A percentile compares a stretch with the other conserved stretches of the same genome.
phyloP scores from a whole-genome alignment of 1,140 invertebrate species.

The Nasonia giraulti region DNA sequence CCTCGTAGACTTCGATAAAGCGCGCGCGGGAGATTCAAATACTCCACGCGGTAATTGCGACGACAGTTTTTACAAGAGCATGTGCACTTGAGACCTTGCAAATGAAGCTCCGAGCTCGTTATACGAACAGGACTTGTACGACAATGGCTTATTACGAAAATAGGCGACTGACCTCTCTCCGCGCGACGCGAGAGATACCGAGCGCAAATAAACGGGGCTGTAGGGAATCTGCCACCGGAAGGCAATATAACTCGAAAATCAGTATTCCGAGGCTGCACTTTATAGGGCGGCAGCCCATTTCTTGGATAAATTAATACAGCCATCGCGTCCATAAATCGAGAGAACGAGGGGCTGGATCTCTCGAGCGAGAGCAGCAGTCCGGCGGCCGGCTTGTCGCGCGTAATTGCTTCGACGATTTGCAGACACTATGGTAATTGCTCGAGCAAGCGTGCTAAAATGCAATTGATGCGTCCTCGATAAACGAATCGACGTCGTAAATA shows the following conservation, averaged over 20 bases:
- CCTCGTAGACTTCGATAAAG: not conserved
- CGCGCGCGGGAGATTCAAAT: not conserved
- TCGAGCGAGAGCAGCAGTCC: not conserved
- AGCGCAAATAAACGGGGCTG: not conserved
- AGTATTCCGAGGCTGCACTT: not conserved
- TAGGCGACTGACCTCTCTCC: not conserved
- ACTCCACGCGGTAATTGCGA: not conserved
- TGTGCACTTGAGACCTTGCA: not conserved
- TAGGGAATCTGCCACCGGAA: not conserved
- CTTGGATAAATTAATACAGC: slow-evolving; percentile 23
- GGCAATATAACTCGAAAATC: not conserved
- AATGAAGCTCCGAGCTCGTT: not conserved
- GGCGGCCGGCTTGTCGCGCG: not conserved
- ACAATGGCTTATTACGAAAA: not conserved
- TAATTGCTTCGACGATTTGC: slow-evolving; percentile 24
- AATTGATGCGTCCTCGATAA: slow-evolving; percentile 3
- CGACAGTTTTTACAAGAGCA: no score
- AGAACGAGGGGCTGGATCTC: not conserved
- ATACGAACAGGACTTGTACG: not conserved
- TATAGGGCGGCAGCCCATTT: not conserved
- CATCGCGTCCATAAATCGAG: slow-evolving; percentile 16
- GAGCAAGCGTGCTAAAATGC: not conserved
- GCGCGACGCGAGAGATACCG: not conserved
- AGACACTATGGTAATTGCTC: slow-evolving; percentile 19
- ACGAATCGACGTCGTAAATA: not conserved